Conservation (phyloP, 2,888 invertebrate species). For the Allygus modestus region DNA sequence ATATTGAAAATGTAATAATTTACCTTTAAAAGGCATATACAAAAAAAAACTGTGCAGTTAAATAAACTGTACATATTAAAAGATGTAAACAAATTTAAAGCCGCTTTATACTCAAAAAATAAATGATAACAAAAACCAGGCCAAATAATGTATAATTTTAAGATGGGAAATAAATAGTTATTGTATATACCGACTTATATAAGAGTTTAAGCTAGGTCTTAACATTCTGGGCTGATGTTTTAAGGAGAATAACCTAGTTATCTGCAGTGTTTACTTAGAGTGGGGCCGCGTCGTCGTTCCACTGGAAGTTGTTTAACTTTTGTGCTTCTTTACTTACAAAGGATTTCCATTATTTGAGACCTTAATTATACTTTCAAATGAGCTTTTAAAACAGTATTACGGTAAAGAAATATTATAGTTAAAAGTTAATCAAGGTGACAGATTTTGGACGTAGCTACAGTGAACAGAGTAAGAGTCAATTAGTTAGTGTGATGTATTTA, state of each 20-base stretch:
- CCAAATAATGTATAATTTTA: neutral
- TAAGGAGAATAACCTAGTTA: constrained; percentile 12
- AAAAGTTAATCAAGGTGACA: too few relatives aligned
- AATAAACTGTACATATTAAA: too few relatives aligned
- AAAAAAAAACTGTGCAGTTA: too few relatives aligned
- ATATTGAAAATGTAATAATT: too few relatives aligned
- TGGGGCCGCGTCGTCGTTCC: constrained; percentile 21
- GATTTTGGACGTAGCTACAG: too few relatives aligned
- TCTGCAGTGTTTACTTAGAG: constrained; percentile 29
- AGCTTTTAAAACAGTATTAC: neutral
- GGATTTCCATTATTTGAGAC: constrained; percentile 27
- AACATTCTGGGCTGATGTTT: constrained; percentile 8
- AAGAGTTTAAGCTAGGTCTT: neutral
- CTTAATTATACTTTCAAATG: constrained; percentile 24
- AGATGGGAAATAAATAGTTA: neutral
- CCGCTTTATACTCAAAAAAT: too few relatives aligned
- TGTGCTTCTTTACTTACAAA: neutral
- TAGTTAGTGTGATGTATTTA: too few relatives aligned
- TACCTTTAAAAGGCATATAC: too few relatives aligned
- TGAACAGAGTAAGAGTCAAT: too few relatives aligned
- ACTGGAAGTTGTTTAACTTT: constrained; percentile 35
- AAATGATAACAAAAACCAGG: too few relatives aligned
- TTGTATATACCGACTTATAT: neutral
- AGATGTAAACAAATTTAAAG: too few relatives aligned
- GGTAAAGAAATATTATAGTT: too few relatives aligned